Evolutionary conservation across 2,888 invertebrate species (phyloP).

Genomic region (Drosophila histrio): DNA sequence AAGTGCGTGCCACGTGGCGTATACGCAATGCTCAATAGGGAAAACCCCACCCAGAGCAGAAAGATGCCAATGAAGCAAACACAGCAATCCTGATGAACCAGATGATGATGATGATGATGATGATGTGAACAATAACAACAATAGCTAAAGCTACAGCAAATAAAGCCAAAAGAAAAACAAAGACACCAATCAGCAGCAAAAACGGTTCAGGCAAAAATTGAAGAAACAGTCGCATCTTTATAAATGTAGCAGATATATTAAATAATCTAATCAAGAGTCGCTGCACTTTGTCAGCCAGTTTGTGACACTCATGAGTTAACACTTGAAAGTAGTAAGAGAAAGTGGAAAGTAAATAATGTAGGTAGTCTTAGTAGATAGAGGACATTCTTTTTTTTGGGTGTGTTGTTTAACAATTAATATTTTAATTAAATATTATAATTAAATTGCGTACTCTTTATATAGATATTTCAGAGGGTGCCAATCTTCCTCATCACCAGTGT

Average conservation of each 20-base stretch:
- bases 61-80: slow-evolving; percentile 14
- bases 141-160: slow-evolving; percentile 20
- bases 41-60: neutral
- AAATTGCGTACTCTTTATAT: no score
- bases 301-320: neutral
- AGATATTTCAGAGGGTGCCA: no score
- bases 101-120: slow-evolving; percentile 17
- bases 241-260: slow-evolving; percentile 39
- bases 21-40: slow-evolving; percentile 57
- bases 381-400: no score
- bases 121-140: slow-evolving; percentile 27
- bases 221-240: slow-evolving; percentile 41
- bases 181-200: slow-evolving; percentile 66
- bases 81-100: slow-evolving; percentile 27
- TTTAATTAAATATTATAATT: no score
- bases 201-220: slow-evolving; percentile 46
- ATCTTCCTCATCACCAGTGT: no score
- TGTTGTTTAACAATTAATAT: no score
- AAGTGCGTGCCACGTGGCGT: slow-evolving; percentile 70
- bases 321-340: no score
- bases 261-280: slow-evolving; percentile 5
- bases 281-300: neutral
- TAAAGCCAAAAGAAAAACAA: slow-evolving; percentile 54
- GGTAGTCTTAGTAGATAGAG: no score
- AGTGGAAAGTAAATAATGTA: no score